Base-by-base conservation (phyloP, 2,888 invertebrate species). In the Brachyopa scutellaris region DNA sequence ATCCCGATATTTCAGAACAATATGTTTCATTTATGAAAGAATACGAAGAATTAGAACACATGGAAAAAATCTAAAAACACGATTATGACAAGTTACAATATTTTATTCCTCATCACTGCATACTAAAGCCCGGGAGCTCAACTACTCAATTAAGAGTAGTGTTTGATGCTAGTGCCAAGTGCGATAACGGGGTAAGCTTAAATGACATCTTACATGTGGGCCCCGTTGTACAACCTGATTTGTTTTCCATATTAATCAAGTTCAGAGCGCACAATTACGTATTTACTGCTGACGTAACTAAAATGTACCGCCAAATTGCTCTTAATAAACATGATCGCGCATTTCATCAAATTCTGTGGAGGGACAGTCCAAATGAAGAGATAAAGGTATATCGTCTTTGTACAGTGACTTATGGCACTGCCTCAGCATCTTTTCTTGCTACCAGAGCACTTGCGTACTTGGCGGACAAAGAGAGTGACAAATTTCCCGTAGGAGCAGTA, bases 41-140 rank as follows among this genome's bases (percentile, higher is more conserved):
- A 47, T 47, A 21, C 7, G 15, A 29, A 17, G 7, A 11, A 19
- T 19, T 59, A 9, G 26, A 6, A 4, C 59, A 45, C 19, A 45
- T 61, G 61, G 17, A 29, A n/a, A 2, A 26, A 36, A 0, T 19
- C 11, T n/a, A 38, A 38, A 21, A 29, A 3, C 38, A 13, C 9
- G 23, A 57, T 9, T 23, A 21, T 13, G 23, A 61, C 13, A n/a
- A 61, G 11, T 13, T 21, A 21, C 45, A 33, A 13, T 61, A 45
- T 47, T 26, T 61, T 33, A 40, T 61, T 33, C 21, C 49, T 5
- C 45, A 45, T 45, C 61, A 61, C 11, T 61, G 59, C 42, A 42
- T 61, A 42, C 19, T 17, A 31, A 61, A 61, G 19, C 31, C 61
- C 6, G 45, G 21, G 9, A 29, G 42, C 8, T 45, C 31, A 5